These are phyloP conservation scores for Ctenoplectra terminalis DNA, from an alignment of 1,140 invertebrate genomes.

Conservation along the genomic window DNA sequence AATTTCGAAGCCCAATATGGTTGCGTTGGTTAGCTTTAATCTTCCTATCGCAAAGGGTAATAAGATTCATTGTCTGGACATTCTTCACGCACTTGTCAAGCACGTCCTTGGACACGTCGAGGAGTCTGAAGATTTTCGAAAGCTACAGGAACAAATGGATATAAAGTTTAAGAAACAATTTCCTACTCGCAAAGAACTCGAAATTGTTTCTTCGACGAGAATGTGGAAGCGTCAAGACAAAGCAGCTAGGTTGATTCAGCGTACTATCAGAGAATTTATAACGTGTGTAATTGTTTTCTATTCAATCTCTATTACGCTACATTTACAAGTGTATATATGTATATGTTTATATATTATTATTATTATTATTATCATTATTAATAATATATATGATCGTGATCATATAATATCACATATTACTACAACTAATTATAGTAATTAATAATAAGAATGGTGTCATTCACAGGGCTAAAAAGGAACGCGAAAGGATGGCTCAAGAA, in stretches of 20 bases:
- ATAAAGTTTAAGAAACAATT: slow-evolving; percentile 98
- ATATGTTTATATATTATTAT: not conserved
- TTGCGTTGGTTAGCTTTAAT: slow-evolving; percentile 97
- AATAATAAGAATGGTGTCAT: not conserved
- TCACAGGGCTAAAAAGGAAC: slow-evolving; percentile 85
- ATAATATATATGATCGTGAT: too few species aligned
- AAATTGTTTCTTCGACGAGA: slow-evolving; percentile 96
- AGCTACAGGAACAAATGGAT: slow-evolving; percentile 95
- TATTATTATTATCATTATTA: not conserved
- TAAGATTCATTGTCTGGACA: slow-evolving; percentile 98
- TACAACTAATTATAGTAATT: too few species aligned
- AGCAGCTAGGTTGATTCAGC: slow-evolving; percentile 94
- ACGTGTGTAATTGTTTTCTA: slow-evolving; percentile 78
- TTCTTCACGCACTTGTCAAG: slow-evolving; percentile 96
- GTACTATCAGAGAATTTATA: slow-evolving; percentile 89
- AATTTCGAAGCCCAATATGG: slow-evolving; percentile 95
- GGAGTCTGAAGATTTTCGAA: slow-evolving; percentile 96
- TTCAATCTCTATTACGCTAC: too few species aligned
- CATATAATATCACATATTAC: too few species aligned
- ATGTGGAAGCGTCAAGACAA: slow-evolving; percentile 98
- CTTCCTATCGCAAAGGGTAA: slow-evolving; percentile 97
- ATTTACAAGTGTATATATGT: too few species aligned
- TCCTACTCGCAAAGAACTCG: slow-evolving; percentile 95
- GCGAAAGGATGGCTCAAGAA: slow-evolving; percentile 86
- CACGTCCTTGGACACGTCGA: slow-evolving; percentile 97